These are phyloP conservation scores for Pangasius djambal DNA, from an alignment of 2,797 vertebrate genomes.

Conservation along the genomic window DNA sequence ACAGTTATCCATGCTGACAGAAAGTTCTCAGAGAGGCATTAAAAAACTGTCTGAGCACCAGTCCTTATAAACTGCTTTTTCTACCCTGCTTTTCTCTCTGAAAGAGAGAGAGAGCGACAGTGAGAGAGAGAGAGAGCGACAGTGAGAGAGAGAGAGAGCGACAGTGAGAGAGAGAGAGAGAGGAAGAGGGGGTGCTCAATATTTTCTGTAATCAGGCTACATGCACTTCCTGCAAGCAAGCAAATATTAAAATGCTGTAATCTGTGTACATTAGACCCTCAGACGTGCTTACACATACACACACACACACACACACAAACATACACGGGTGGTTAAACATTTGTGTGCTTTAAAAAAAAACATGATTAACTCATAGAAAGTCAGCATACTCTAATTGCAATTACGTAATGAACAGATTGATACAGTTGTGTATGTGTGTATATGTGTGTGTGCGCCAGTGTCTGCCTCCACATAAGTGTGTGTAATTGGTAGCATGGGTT, in stretches of 20 bases:
- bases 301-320: slow-evolving; percentile 19
- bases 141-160: neutral
- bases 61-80: neutral
- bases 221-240: slow-evolving; percentile 20
- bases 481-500: slow-evolving; percentile 17
- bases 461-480: neutral
- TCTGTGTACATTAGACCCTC: slow-evolving; percentile 19
- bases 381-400: slow-evolving; percentile 5
- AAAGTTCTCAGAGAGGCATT: slow-evolving; percentile 9
- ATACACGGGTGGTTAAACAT: neutral
- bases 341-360: slow-evolving; percentile 19
- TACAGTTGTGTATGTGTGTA: neutral
- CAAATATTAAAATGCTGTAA: slow-evolving; percentile 16
- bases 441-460: neutral
- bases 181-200: neutral
- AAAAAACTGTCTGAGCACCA: slow-evolving; percentile 26
- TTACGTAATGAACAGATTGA: slow-evolving; percentile 13
- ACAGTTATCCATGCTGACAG: slow-evolving; percentile 39
- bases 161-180: neutral
- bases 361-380: slow-evolving; percentile 17
- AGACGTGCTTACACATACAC: neutral
- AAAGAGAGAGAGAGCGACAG: slow-evolving; percentile 16
- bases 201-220: slow-evolving; percentile 15
- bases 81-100: neutral
- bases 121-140: slow-evolving; percentile 17